Conservation (phyloP, 2,113 vertebrate species). For the Pica pica region DNA sequence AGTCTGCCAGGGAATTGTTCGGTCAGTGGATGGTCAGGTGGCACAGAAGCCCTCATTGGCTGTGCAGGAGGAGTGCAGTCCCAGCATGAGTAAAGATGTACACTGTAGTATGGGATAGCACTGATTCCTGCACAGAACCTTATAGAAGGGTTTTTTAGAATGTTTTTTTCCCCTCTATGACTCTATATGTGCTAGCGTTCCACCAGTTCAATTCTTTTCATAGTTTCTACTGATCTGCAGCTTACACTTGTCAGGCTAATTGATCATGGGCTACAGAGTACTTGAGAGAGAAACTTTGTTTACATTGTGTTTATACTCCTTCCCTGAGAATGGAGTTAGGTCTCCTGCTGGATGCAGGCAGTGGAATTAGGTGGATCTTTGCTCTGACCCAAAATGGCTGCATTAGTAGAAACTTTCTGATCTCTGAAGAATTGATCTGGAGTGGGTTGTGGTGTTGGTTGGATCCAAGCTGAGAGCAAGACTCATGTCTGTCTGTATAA, state of each 20-base stretch:
- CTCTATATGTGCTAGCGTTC: neutral
- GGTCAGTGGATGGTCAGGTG: neutral
- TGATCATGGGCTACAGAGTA: neutral
- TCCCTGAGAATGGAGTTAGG: neutral
- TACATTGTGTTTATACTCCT: neutral
- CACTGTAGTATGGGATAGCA: neutral
- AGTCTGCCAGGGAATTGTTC: neutral
- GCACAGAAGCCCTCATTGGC: neutral
- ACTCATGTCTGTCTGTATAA: rapidly evolving
- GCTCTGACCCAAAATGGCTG: neutral
- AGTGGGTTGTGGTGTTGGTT: neutral
- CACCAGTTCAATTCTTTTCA: neutral
- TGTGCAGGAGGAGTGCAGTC: neutral
- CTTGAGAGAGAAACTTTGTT: neutral
- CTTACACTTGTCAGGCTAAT: neutral
- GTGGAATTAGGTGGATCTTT: neutral
- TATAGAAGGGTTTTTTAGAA: rapidly evolving
- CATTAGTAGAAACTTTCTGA: neutral
- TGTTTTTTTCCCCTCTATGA: rapidly evolving
- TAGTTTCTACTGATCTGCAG: neutral
- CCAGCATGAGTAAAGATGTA: neutral
- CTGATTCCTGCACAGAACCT: neutral
- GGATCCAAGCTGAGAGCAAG: neutral
- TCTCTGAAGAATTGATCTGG: neutral
- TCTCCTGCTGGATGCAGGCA: neutral